Conservation (phyloP, 2,888 invertebrate species). For the Ochropleura leucogaster region DNA sequence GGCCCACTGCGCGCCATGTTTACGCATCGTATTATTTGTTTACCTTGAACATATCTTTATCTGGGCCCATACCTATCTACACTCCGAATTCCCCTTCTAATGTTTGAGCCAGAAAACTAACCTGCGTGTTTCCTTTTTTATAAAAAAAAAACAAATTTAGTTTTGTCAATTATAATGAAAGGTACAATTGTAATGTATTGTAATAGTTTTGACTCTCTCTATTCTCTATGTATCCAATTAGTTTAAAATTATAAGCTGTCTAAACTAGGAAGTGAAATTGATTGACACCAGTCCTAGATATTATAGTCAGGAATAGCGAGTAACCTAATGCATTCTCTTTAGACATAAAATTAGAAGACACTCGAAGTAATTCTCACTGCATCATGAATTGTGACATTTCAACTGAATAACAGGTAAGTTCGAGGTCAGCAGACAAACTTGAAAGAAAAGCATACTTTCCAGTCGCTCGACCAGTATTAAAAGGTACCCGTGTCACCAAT, state of each 20-base stretch:
- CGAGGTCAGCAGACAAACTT: constrained; percentile 45
- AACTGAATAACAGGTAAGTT: constrained; percentile 47
- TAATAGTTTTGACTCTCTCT: constrained; percentile 45
- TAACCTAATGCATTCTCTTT: constrained; percentile 45
- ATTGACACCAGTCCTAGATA: constrained; percentile 58
- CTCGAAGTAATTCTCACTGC: constrained; percentile 46
- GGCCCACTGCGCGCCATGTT: constrained; percentile 74
- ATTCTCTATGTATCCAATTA: constrained; percentile 43
- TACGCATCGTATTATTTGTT: constrained; percentile 77
- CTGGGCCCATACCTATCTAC: constrained; percentile 36
- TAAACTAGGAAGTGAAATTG: constrained; percentile 49
- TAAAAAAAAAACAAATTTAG: constrained; percentile 31
- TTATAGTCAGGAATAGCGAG: constrained; percentile 26
- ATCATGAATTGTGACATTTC: constrained; percentile 45
- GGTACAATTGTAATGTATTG: too few relatives aligned
- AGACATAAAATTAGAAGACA: constrained; percentile 35
- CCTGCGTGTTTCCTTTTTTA: constrained; percentile 22
- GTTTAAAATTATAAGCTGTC: constrained; percentile 52
- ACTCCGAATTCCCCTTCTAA: constrained; percentile 57
- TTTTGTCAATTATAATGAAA: constrained; percentile 48
- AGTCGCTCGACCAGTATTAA: constrained; percentile 21
- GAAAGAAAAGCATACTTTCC: constrained; percentile 50
- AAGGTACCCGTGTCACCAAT: constrained; percentile 11
- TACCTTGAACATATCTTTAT: constrained; percentile 67
- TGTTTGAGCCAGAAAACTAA: background rate